Percentiles rank a stretch among this genome's conserved stretches.
Evolutionary conservation across 2,888 invertebrate genomes (phyloP).

Genomic region (Trachelus troglodyta): DNA sequence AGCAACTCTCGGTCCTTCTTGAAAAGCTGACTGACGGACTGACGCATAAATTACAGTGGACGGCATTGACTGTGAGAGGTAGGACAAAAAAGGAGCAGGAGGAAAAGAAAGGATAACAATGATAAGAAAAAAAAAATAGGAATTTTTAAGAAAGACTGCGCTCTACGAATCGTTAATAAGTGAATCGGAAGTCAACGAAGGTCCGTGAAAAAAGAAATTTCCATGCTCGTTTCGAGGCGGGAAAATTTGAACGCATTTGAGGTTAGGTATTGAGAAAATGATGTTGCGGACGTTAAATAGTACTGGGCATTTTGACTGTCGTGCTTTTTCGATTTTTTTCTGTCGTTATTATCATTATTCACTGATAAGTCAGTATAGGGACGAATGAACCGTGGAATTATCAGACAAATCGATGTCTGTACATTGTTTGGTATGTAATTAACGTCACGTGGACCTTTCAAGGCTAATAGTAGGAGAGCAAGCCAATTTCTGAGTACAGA

Average conservation of each 20-base stretch:
- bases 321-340: background rate
- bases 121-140: background rate
- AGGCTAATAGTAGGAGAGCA: background rate
- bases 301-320: background rate
- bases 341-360: background rate
- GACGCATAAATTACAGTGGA: conserved; percentile 3
- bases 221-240: background rate
- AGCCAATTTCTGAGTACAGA: background rate
- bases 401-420: background rate
- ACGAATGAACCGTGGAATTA: background rate
- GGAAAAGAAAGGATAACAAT: background rate
- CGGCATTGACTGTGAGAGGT: background rate
- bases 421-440: background rate
- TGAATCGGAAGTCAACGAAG: background rate
- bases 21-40: conserved; percentile 2
- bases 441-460: background rate
- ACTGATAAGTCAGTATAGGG: background rate
- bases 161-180: background rate
- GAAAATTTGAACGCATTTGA: background rate
- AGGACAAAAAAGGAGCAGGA: background rate
- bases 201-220: background rate
- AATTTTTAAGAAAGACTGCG: background rate
- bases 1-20: background rate
- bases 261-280: background rate
- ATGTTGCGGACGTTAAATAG: background rate